These are phyloP conservation scores for Panagrolaimus sp. DNA, from an alignment of 1,140 invertebrate species.

Conservation along the genomic window DNA sequence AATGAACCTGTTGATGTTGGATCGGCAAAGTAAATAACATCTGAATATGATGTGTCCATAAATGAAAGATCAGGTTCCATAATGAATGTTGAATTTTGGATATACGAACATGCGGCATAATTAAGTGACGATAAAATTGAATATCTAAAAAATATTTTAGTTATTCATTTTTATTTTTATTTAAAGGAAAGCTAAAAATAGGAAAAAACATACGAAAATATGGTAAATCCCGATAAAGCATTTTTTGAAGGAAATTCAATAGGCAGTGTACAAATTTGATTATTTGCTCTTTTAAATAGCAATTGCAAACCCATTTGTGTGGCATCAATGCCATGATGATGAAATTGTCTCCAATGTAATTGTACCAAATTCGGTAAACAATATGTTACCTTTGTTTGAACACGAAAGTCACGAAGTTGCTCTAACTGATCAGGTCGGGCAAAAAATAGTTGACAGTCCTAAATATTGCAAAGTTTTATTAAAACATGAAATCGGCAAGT, in stretches of 20 bases:
- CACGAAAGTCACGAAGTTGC: conserved; percentile 18
- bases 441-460: conserved; percentile 34
- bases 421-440: conserved; percentile 28
- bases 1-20: conserved; percentile 30
- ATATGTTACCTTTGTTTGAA: conserved; percentile 24
- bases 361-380: conserved; percentile 29
- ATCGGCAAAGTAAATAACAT: conserved; percentile 36
- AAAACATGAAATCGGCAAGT: not conserved
- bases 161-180: no score
- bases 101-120: conserved; percentile 33
- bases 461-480: not conserved
- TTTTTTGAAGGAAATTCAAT: conserved; percentile 27
- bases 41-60: conserved; percentile 35
- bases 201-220: conserved; percentile 22
- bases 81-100: conserved; percentile 24
- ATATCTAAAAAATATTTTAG: conserved; percentile 22
- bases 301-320: conserved; percentile 24
- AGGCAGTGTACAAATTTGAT: conserved; percentile 29
- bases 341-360: conserved; percentile 21
- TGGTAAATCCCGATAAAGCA: conserved; percentile 20
- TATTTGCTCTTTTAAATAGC: conserved; percentile 24
- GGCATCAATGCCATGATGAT: conserved; percentile 14
- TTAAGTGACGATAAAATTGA: conserved; percentile 26
- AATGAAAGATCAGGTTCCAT: conserved; percentile 37
- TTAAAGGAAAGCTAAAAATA: not conserved